These are phyloP conservation scores for Entomobrya multifasciata DNA, from an alignment of 2,888 invertebrate genomes.

Conservation along the genomic window DNA sequence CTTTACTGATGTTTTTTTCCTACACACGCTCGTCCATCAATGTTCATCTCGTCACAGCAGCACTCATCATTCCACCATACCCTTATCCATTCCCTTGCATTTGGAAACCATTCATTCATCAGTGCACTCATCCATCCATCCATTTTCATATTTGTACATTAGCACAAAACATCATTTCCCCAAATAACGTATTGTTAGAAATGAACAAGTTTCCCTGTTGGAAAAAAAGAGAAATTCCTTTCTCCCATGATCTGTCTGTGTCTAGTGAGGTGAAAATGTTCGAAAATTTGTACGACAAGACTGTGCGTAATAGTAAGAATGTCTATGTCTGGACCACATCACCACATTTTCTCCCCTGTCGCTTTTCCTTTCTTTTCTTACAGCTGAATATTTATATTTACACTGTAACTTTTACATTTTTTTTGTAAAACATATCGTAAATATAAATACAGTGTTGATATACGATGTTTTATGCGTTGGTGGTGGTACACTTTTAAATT, in stretches of 20 bases:
- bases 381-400: slow-evolving; percentile 3
- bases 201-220: not conserved
- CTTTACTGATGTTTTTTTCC: not conserved
- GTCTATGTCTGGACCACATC: slow-evolving; percentile 36
- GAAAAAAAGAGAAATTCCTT: slow-evolving; percentile 4
- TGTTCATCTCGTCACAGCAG: not conserved
- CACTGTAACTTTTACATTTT: too few relatives aligned
- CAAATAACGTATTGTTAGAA: too few relatives aligned
- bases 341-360: slow-evolving; percentile 53
- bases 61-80: not conserved
- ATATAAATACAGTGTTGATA: too few relatives aligned
- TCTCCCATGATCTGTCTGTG: too few relatives aligned
- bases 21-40: slow-evolving; percentile 4
- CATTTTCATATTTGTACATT: slow-evolving; percentile 47
- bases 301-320: too few relatives aligned
- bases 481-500: slow-evolving; percentile 25
- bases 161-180: not conserved
- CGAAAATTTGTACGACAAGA: not conserved
- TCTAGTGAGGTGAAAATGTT: too few relatives aligned
- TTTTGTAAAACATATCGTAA: too few relatives aligned
- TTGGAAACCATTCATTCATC: slow-evolving; percentile 23
- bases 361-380: not conserved
- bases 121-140: slow-evolving; percentile 32
- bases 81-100: slow-evolving; percentile 18
- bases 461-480: not conserved